phyloP scores from a whole-genome alignment of 1,140 invertebrate species.

The Drosophila parabipectinata region DNA sequence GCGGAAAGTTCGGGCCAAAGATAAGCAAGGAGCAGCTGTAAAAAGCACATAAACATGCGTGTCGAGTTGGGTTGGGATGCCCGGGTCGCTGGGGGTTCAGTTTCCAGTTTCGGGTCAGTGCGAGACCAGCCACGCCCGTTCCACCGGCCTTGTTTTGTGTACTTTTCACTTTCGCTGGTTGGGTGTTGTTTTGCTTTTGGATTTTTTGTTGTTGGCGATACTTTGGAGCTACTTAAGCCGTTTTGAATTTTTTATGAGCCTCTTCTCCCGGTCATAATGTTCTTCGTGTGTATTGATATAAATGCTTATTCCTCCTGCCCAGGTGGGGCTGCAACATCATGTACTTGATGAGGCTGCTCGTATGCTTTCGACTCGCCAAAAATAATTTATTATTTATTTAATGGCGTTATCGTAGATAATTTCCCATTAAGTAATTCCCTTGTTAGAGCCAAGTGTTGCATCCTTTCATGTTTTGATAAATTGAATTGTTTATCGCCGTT shows the following conservation, averaged over 20 bases:
- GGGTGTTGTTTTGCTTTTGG: conserved; percentile 14
- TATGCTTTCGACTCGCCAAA: background rate
- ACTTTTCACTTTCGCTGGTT: conserved; percentile 57
- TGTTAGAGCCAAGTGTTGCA: background rate
- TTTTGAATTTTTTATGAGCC: conserved; percentile 80
- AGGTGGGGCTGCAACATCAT: conserved; percentile 12
- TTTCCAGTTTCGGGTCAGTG: conserved; percentile 29
- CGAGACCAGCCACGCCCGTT: conserved; percentile 37
- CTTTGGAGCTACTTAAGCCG: conserved; percentile 76
- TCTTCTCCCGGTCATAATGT: conserved; percentile 63
- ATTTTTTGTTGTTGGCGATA: conserved; percentile 47
- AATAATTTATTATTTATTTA: conserved; percentile 2
- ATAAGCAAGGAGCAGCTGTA: conserved; percentile 76
- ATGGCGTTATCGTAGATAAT: background rate
- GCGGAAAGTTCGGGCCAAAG: conserved; percentile 52
- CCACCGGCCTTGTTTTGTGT: conserved; percentile 40
- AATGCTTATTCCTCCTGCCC: conserved; percentile 48
- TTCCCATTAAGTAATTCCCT: background rate
- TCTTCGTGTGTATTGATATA: conserved; percentile 71
- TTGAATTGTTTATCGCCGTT: conserved; percentile 54
- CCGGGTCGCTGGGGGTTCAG: conserved; percentile 2
- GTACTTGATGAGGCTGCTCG: background rate
- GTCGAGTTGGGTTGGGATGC: conserved; percentile 40
- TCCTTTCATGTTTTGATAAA: conserved; percentile 41
- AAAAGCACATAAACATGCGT: conserved; percentile 80